A percentile compares a stretch with the other conserved stretches of the same genome.
phyloP scores from a whole-genome alignment of 2,888 invertebrate species.

The Bhutanitis thaidina region DNA sequence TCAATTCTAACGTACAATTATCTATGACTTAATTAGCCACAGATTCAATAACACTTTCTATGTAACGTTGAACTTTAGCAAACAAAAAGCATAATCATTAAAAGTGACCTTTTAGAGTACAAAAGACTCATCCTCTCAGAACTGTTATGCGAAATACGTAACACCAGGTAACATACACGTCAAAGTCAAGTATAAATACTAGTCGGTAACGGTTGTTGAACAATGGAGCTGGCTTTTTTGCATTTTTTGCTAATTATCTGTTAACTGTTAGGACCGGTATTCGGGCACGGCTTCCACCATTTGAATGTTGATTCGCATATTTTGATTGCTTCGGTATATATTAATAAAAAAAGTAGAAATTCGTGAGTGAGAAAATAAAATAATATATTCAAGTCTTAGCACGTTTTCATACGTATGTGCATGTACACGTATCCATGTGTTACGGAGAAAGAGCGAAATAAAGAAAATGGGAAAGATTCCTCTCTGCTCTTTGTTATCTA shows the following conservation, averaged over 20 bases:
- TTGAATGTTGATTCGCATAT: neutral
- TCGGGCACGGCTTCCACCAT: conserved; percentile 20
- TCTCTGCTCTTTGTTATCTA: no score
- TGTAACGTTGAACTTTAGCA: conserved; percentile 23
- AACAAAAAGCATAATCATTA: conserved; percentile 26
- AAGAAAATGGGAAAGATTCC: no score
- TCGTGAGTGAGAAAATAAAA: no score
- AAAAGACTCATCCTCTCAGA: conserved; percentile 19
- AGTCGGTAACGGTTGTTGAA: conserved; percentile 27
- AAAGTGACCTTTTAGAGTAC: conserved; percentile 29
- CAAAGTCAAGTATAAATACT: conserved; percentile 32
- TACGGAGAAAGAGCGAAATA: no score
- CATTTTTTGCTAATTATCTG: conserved; percentile 28
- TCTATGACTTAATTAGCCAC: conserved; percentile 11
- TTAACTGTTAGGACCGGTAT: conserved; percentile 23
- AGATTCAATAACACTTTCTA: conserved; percentile 21
- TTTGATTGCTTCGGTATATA: neutral
- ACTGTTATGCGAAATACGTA: conserved; percentile 34
- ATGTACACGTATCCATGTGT: no score
- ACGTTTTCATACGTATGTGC: no score
- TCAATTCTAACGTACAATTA: conserved; percentile 7
- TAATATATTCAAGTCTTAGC: no score
- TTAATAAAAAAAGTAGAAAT: no score
- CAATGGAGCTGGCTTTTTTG: conserved; percentile 26
- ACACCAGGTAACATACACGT: conserved; percentile 34